Conservation (phyloP, 2,888 invertebrate genomes). For the Synergus gifuensis region DNA sequence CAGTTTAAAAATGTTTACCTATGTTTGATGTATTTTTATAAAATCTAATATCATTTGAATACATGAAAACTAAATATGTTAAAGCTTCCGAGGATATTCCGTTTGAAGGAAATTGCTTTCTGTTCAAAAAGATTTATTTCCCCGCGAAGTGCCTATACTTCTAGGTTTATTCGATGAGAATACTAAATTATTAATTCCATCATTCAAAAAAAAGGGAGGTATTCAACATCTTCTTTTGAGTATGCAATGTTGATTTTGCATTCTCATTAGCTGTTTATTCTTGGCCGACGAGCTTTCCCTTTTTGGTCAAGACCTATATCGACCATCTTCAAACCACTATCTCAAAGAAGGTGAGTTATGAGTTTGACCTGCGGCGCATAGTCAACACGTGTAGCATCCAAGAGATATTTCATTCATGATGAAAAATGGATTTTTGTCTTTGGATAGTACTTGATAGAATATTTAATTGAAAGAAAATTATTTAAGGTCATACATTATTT, state of each 20-base stretch:
- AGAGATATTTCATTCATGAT: background rate
- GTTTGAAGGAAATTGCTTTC: background rate
- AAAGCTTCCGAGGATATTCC: background rate
- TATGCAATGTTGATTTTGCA: conserved; percentile 34
- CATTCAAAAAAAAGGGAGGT: background rate
- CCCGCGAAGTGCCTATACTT: background rate
- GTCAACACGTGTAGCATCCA: background rate
- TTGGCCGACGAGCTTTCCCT: conserved; percentile 13
- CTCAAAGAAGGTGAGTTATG: conserved; percentile 17
- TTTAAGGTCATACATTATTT: background rate
- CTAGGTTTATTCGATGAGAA: background rate
- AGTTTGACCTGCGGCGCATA: conserved; percentile 5
- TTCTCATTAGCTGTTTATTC: conserved; percentile 33
- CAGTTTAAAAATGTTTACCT: no score
- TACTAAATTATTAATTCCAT: conserved; percentile 12
- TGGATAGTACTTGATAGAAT: background rate
- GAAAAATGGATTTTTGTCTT: background rate
- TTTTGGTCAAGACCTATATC: conserved; percentile 20
- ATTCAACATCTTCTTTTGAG: background rate
- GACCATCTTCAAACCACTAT: conserved; percentile 5
- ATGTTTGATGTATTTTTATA: no score
- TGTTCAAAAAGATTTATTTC: background rate
- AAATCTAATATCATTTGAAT: no score
- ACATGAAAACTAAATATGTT: background rate
- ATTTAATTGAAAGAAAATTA: background rate